phyloP scores from a whole-genome alignment of 2,888 invertebrate species.

The Lysandra bellargus region DNA sequence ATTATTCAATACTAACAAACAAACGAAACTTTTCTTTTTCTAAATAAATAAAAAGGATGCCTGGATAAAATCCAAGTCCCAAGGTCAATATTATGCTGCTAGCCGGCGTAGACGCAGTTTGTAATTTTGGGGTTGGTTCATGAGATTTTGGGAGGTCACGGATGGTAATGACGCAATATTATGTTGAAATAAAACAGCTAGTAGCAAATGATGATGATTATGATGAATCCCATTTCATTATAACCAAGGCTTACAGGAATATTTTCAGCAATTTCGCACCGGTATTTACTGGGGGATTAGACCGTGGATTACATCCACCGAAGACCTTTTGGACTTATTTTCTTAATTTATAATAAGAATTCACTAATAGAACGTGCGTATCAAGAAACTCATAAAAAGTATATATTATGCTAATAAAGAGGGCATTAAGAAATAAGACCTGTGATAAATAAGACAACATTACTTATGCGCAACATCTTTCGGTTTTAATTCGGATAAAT shows the following conservation, averaged over 20 bases:
- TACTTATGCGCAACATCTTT: slow-evolving; percentile 72
- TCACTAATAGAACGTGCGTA: background rate
- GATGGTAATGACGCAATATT: no score
- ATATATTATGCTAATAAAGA: background rate
- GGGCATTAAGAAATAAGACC: background rate
- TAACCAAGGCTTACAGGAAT: background rate
- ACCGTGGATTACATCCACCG: background rate
- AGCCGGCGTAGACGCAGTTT: no score
- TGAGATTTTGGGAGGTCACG: background rate
- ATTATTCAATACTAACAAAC: no score
- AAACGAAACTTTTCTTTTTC: no score
- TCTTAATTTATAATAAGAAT: slow-evolving; percentile 3
- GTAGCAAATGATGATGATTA: background rate
- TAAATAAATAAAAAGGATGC: no score
- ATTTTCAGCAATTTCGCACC: background rate
- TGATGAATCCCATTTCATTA: background rate
- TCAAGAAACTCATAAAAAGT: slow-evolving; percentile 8
- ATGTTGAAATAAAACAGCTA: no score
- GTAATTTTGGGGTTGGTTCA: no score
- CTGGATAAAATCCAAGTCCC: no score
- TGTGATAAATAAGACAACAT: slow-evolving; percentile 69
- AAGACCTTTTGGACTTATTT: background rate
- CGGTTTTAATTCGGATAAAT: slow-evolving; percentile 77
- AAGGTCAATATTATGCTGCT: no score
- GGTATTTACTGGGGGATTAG: background rate